A percentile compares a stretch with the other conserved stretches of the same genome.
These are phyloP conservation scores for Stegophylla sp. DNA, from an alignment of 2,888 invertebrate species.

Conservation along the genomic window DNA sequence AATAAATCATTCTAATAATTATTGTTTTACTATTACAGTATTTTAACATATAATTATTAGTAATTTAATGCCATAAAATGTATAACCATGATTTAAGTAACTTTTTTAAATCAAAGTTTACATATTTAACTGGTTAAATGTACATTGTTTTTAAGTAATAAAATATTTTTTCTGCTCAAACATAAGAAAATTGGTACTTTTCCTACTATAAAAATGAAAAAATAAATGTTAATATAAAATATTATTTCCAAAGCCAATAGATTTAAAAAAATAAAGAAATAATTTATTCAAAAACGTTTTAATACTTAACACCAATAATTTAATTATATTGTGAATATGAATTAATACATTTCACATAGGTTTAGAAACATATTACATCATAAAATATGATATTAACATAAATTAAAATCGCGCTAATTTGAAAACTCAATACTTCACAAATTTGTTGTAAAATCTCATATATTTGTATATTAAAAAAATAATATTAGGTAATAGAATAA, in stretches of 20 bases:
- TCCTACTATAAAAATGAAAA: too few relatives aligned
- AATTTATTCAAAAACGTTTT: not conserved
- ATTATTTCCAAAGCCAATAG: too few relatives aligned
- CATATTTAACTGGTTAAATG: too few relatives aligned
- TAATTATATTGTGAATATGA: not conserved
- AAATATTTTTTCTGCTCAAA: too few relatives aligned
- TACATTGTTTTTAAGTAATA: too few relatives aligned
- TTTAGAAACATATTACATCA: not conserved
- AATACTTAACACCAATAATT: not conserved
- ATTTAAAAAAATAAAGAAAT: too few relatives aligned
- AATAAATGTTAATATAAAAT: too few relatives aligned
- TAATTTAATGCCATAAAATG: not conserved
- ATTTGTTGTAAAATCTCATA: constrained; percentile 25
- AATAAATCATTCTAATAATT: too few relatives aligned
- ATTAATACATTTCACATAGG: not conserved
- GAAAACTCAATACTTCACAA: not conserved
- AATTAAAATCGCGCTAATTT: not conserved
- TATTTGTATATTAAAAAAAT: constrained; percentile 28
- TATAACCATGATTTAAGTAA: too few relatives aligned
- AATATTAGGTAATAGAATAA: constrained; percentile 22
- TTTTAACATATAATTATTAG: not conserved
- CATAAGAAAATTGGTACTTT: too few relatives aligned
- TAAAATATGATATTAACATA: not conserved
- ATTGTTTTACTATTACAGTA: not conserved
- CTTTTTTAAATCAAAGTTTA: too few relatives aligned